phyloP scores from a whole-genome alignment of 2,797 vertebrate genomes.

The Masticophis lateralis region DNA sequence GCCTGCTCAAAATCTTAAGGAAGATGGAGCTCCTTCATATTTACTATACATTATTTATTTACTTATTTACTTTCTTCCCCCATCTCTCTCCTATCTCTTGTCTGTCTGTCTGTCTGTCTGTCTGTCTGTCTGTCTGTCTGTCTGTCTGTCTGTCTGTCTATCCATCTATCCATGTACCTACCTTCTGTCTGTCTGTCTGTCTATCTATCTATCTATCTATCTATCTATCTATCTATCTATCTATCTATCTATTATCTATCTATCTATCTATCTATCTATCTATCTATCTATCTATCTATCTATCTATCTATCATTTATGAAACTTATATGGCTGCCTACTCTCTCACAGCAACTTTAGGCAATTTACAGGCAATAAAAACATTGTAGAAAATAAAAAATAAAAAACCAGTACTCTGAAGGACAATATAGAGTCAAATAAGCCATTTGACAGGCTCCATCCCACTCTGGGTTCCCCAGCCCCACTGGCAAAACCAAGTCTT shows the following conservation, averaged over 20 bases:
- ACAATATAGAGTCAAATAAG: background rate
- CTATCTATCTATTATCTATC: too few species aligned
- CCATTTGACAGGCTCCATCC: background rate
- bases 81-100: too few species aligned
- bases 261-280: too few species aligned
- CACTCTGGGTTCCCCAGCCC: background rate
- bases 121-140: accelerated
- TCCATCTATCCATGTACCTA: too few species aligned
- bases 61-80: too few species aligned
- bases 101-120: too few species aligned
- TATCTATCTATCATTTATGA: too few species aligned
- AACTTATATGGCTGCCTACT: too few species aligned
- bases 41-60: background rate
- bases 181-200: accelerated
- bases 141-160: accelerated
- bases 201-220: too few species aligned
- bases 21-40: background rate
- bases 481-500: background rate
- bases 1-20: background rate
- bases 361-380: background rate
- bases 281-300: too few species aligned
- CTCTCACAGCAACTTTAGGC: background rate
- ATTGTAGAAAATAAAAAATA: too few species aligned
- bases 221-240: too few species aligned
- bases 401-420: background rate